Base-by-base conservation (phyloP, 2,888 invertebrate genomes). In the Girardia tigrina region DNA sequence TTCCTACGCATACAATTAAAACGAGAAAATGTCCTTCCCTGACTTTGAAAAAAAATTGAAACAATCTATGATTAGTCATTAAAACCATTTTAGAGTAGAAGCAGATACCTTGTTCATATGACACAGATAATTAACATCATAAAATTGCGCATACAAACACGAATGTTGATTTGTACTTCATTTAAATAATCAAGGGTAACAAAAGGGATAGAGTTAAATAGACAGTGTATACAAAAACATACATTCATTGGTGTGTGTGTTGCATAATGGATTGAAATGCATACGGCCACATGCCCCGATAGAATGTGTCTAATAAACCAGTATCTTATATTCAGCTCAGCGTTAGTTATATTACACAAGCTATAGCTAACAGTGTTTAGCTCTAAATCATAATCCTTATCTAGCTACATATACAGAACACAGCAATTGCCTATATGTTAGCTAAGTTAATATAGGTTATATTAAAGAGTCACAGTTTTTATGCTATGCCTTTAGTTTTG, bases 1-100 rank as follows among this genome's bases (percentile, higher is more conserved):
- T 56, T 56, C 56, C 23, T 56, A 20, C 56, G n/a, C 56, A 56
- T 56, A 56, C 4, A 56, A 23, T 56, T n/a, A n/a, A n/a, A n/a
- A n/a, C n/a, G n/a, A n/a, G n/a, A n/a, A n/a, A n/a, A 12, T 4
- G 4, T n/a, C 56, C n/a, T 56, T n/a, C 56, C 56, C n/a, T 56
- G 56, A 4, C n/a, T 56, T 12, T n/a, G n/a, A n/a, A 56, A 56
- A 36, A 36, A 56, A 56, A 8, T n/a, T 56, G 56, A 56, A 56
- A 56, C 56, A 56, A 56, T 56, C 56, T 56, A 56, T 56, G 56
- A 56, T 56, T 56, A 56, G 56, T 56, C 56, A 56, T 56, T 56
- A 56, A 56, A 56, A 56, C 56, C 56, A 56, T 56, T 56, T 56
- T 56, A 56, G 56, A 56, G 56, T 56, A 56, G 56, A 56, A 56